Evolutionary conservation across 2,113 vertebrate genomes (phyloP), one percentile per base, ranked within the genome.

Genomic region (Lontra canadensis): DNA sequence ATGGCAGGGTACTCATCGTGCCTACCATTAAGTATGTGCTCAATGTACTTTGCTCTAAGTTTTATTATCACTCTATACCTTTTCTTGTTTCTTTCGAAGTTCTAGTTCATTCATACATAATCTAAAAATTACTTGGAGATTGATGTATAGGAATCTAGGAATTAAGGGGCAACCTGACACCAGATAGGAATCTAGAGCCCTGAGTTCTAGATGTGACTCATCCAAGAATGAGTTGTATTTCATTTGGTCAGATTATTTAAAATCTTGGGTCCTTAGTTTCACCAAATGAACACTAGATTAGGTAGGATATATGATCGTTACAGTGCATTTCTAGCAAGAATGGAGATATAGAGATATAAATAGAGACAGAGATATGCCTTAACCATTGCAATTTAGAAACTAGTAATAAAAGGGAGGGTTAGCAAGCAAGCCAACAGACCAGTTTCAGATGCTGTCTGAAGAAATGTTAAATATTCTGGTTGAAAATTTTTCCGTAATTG

Each of bases 11-110:
- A 23, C 63, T 6, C 26, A 79, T 87, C 61, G 21, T 61, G 20
- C 15, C 79, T 93, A 59, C 36, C 25, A 86, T 93, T 95, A 92
- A 79, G 47, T n/a, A 59, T 34, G 25, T 74, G 55, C 36, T 92
- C 89, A 95, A 69, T 89, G 65, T 11, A 78, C 3, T 94, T 95
- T 85, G 36, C 80, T 90, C 29, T 84, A 92, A 85, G 44, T 93
- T 97, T 93, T 65, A 95, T 97, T 88, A 92, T 44, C 57, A 57
- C 82, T 96, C 59, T 97, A 92, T 83, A 96, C 31, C 80, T 87
- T 92, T 73, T 96, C 55, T 65, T 49, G 9, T 90, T 97, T 90
- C 80, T 96, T 96, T 92, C 55, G 92, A 47, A 86, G 39, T 88
- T 92, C 79, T 76, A 95, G 63, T 4, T 94, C 57, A 87, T 92